Percentiles rank a stretch among this genome's conserved stretches.
Evolutionary conservation across 1,140 invertebrate genomes (phyloP).

Genomic region (Drosophila rufa): DNA sequence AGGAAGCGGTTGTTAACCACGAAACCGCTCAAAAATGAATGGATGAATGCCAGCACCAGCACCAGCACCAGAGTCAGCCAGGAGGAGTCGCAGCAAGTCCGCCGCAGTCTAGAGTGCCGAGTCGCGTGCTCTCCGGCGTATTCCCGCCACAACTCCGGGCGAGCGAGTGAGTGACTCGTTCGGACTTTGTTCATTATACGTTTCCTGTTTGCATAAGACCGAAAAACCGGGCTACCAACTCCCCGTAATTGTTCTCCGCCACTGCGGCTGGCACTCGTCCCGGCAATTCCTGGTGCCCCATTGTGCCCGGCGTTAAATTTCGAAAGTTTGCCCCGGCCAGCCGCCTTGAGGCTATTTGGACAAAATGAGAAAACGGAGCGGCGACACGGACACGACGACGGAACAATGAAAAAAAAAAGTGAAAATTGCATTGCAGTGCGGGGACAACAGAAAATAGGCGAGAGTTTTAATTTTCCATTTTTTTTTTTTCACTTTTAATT

Average conservation of each 20-base stretch:
- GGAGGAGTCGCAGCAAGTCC: constrained; percentile 10
- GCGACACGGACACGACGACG: constrained; percentile 8
- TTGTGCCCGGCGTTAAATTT: constrained; percentile 81
- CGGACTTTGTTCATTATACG: constrained; percentile 79
- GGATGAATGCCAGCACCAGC: constrained; percentile 57
- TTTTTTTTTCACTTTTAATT: constrained; percentile 37
- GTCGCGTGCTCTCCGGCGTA: constrained; percentile 36
- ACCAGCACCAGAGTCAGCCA: not conserved
- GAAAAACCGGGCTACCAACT: constrained; percentile 26
- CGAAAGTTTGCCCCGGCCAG: constrained; percentile 69
- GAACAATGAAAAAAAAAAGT: constrained; percentile 35
- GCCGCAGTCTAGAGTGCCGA: constrained; percentile 18
- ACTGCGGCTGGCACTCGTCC: constrained; percentile 30
- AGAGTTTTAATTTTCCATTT: constrained; percentile 44
- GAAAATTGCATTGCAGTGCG: constrained; percentile 52
- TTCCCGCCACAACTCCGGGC: constrained; percentile 18
- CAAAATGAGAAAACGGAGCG: constrained; percentile 50
- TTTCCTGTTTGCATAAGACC: constrained; percentile 81
- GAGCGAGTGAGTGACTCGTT: constrained; percentile 56
- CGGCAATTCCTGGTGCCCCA: constrained; percentile 48
- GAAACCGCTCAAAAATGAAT: constrained; percentile 82
- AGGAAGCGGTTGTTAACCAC: constrained; percentile 83
- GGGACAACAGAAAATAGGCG: constrained; percentile 32
- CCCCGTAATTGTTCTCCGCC: constrained; percentile 72
- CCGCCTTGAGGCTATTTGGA: constrained; percentile 66